These are phyloP conservation scores for Nothocercus nigrocapillus DNA, from an alignment of 2,113 vertebrate species.

Conservation along the genomic window DNA sequence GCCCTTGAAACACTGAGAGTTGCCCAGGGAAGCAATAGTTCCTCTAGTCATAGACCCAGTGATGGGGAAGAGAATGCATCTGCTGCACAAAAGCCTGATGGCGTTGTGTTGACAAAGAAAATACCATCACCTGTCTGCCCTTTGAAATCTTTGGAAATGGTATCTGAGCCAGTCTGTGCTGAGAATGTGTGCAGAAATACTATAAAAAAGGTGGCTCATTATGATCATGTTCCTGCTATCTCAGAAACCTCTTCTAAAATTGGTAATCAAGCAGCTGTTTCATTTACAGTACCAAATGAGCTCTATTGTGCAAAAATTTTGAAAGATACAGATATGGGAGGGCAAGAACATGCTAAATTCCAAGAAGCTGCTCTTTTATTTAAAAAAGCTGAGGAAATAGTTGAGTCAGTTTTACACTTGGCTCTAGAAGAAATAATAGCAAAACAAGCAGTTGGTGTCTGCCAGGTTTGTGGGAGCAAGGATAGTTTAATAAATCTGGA, in stretches of 20 bases:
- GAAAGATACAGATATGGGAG: not conserved
- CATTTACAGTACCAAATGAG: constrained; percentile 43
- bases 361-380: constrained; percentile 34
- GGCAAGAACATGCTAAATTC: not conserved
- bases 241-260: not conserved
- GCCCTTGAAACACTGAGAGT: not conserved
- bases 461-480: constrained; percentile 20
- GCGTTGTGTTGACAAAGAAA: not conserved
- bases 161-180: not conserved
- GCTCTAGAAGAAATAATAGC: constrained; percentile 71
- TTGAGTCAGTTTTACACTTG: constrained; percentile 65
- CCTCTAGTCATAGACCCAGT: not conserved
- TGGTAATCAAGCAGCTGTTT: constrained; percentile 20
- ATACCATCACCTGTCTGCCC: not conserved
- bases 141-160: not conserved
- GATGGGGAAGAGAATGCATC: not conserved
- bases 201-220: not conserved
- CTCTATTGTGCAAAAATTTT: constrained; percentile 41
- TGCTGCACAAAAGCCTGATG: not conserved
- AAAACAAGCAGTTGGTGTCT: constrained; percentile 12
- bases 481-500: not conserved
- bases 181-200: not conserved
- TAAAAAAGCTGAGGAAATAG: constrained; percentile 71
- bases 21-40: not conserved
- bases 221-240: not conserved